These are phyloP conservation scores for Capitella teleta DNA, from an alignment of 1,140 invertebrate species.

Conservation along the genomic window DNA sequence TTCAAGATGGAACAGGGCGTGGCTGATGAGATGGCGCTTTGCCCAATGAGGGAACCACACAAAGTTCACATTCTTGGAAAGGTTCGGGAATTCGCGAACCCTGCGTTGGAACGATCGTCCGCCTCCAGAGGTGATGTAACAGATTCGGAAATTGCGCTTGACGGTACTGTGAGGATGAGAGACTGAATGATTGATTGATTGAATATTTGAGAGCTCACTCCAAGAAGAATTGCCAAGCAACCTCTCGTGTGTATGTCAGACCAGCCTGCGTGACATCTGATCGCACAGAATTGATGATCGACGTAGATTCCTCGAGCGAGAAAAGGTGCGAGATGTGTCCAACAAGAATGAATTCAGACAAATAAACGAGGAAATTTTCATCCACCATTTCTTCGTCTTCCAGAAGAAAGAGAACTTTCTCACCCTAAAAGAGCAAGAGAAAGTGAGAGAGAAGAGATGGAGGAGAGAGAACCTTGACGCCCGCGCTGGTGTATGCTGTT, in stretches of 20 bases:
- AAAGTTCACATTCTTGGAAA: constrained; percentile 39
- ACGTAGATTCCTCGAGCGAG: constrained; percentile 37
- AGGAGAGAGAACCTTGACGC: constrained; percentile 36
- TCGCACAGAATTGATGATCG: constrained; percentile 41
- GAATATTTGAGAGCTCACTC: constrained; percentile 11
- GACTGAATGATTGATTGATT: not conserved
- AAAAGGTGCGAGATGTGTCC: constrained; percentile 39
- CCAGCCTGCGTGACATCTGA: constrained; percentile 41
- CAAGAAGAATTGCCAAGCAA: constrained; percentile 43
- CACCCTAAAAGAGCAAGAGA: constrained; percentile 21
- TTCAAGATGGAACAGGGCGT: constrained; percentile 34
- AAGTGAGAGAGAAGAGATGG: not conserved
- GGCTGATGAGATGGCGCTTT: constrained; percentile 31
- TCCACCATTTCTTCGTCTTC: constrained; percentile 38
- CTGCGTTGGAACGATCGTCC: constrained; percentile 30
- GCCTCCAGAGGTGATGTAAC: constrained; percentile 27
- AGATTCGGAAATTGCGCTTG: constrained; percentile 36
- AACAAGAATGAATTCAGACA: constrained; percentile 39
- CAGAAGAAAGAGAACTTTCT: constrained; percentile 36
- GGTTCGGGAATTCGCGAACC: constrained; percentile 31
- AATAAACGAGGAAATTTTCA: constrained; percentile 34
- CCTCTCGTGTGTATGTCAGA: constrained; percentile 37
- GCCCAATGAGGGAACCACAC: constrained; percentile 40
- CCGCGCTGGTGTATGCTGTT: constrained; percentile 31
- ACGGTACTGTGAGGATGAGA: constrained; percentile 23